A percentile compares a stretch with the other conserved stretches of the same genome.
These are phyloP conservation scores for Neuroterus valhalla DNA, from an alignment of 1,140 invertebrate genomes.

Conservation along the genomic window DNA sequence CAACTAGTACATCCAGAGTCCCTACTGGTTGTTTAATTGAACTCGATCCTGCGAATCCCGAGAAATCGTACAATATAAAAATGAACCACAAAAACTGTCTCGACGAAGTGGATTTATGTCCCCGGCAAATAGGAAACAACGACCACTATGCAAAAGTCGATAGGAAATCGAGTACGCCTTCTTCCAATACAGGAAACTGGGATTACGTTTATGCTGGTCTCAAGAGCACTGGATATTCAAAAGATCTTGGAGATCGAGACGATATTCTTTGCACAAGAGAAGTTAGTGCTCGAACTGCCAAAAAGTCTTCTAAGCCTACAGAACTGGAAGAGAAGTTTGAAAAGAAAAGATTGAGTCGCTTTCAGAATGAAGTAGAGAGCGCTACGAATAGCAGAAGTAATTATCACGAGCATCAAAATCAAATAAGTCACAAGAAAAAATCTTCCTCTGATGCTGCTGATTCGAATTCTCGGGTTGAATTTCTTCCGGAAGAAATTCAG, in stretches of 20 bases:
- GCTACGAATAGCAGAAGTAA: constrained; percentile 9
- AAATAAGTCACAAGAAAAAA: constrained; percentile 53
- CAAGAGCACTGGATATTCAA: constrained; percentile 83
- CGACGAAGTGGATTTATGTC: constrained; percentile 60
- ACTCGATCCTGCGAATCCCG: constrained; percentile 77
- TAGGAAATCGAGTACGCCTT: constrained; percentile 42
- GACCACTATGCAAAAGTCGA: constrained; percentile 54
- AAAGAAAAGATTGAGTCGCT: constrained; percentile 19
- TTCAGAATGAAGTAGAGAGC: constrained; percentile 34
- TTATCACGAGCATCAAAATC: constrained; percentile 39
- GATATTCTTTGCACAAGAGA: constrained; percentile 75
- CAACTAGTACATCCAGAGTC: constrained; percentile 66
- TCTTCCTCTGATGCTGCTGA: constrained; percentile 55
- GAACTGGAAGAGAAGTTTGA: constrained; percentile 48
- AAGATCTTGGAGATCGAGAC: constrained; percentile 79
- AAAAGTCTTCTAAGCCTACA: constrained; percentile 45
- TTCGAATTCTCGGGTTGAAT: constrained; percentile 42
- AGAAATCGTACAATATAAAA: constrained; percentile 56
- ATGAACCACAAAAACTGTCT: constrained; percentile 43
- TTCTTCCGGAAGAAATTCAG: constrained; percentile 5
- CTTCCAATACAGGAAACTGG: constrained; percentile 77
- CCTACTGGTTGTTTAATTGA: constrained; percentile 83
- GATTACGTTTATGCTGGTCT: constrained; percentile 87
- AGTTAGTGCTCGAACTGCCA: constrained; percentile 34
- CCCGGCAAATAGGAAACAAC: constrained; percentile 38